phyloP scores from a whole-genome alignment of 2,888 invertebrate species.

The Eledone cirrhosa region DNA sequence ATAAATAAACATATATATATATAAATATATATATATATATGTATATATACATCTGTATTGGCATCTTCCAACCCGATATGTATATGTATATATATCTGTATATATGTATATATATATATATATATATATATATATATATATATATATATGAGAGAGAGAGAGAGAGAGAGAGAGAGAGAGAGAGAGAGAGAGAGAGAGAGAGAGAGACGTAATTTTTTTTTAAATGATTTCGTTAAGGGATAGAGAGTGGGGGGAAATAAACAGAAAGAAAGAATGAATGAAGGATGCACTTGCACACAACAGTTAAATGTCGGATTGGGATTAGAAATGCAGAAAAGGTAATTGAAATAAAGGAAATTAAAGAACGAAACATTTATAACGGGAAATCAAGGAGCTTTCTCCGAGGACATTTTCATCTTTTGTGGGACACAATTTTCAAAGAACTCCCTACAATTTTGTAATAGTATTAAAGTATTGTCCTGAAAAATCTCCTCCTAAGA shows the following conservation, averaged over 20 bases:
- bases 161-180: not conserved
- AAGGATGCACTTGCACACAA: too few species aligned
- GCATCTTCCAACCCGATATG: too few species aligned
- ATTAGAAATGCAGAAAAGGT: too few species aligned
- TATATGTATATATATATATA: not conserved
- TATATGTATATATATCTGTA: not conserved
- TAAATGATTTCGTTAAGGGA: not conserved
- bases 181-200: not conserved
- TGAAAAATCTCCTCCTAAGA: too few species aligned
- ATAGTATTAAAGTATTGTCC: too few species aligned
- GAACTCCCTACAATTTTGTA: too few species aligned
- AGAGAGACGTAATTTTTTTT: not conserved
- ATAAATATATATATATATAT: not conserved
- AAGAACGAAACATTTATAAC: too few species aligned
- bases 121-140: not conserved
- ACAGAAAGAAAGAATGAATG: not conserved
- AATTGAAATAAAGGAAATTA: too few species aligned
- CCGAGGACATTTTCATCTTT: too few species aligned
- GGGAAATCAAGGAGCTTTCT: too few species aligned
- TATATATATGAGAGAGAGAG: not conserved
- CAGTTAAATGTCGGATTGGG: too few species aligned
- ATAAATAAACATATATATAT: constrained; percentile 7
- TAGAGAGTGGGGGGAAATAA: not conserved
- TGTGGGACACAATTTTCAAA: too few species aligned
- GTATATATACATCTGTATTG: not conserved